Evolutionary conservation across 2,797 vertebrate genomes (phyloP).

Genomic region (Loris lydekkerianus): DNA sequence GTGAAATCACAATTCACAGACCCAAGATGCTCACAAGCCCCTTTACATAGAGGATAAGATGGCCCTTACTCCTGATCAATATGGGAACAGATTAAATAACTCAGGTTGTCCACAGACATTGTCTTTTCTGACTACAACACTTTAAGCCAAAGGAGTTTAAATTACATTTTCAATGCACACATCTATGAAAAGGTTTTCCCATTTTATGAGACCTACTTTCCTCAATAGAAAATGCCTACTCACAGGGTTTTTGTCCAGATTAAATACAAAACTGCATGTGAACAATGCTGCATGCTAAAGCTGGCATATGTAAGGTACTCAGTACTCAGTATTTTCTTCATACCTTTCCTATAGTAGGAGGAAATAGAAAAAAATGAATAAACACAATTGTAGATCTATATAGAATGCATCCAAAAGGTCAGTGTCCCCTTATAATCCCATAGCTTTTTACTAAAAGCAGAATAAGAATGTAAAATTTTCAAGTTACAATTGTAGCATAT

Average conservation of each 20-base stretch:
- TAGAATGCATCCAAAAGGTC: background rate
- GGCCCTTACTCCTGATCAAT: background rate
- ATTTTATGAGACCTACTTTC: background rate
- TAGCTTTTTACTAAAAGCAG: constrained; percentile 50
- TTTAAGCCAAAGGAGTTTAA: background rate
- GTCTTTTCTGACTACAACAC: background rate
- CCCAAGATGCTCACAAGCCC: too few relatives aligned
- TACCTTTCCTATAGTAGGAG: constrained; percentile 1
- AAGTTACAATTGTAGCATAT: background rate
- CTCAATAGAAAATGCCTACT: constrained; percentile 1
- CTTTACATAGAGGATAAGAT: background rate
- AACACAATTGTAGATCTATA: background rate
- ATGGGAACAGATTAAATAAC: background rate
- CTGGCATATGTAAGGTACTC: background rate
- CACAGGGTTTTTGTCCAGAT: background rate
- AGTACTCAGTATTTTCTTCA: constrained; percentile 22
- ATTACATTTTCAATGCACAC: background rate
- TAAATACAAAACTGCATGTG: background rate
- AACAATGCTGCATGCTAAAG: background rate
- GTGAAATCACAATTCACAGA: background rate
- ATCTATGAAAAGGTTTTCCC: background rate
- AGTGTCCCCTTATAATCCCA: background rate
- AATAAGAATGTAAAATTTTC: background rate
- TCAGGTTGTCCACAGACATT: background rate
- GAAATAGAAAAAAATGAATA: background rate